Conservation (phyloP, 2,113 vertebrate species). For the Stercorarius parasiticus region DNA sequence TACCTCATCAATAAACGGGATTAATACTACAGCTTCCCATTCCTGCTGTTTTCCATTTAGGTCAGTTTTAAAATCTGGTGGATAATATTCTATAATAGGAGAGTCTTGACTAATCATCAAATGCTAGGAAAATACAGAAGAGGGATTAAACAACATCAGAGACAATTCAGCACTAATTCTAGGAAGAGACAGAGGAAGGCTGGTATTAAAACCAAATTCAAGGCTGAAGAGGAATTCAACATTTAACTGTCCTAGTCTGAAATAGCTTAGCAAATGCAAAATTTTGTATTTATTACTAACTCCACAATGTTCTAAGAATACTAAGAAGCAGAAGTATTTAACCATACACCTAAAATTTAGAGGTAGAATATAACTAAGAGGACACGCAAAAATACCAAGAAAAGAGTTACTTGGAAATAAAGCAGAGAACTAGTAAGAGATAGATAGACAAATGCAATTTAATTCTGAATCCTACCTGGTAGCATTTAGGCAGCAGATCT, state of each 20-base stretch:
- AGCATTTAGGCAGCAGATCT: constrained; percentile 87
- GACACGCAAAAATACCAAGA: not conserved
- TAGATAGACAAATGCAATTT: not conserved
- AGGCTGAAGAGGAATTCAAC: not conserved
- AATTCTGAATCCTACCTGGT: constrained; percentile 80
- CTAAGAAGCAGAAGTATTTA: not conserved
- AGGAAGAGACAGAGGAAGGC: not conserved
- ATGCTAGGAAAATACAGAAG: constrained; percentile 75
- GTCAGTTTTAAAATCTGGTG: constrained; percentile 95
- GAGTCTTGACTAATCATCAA: constrained; percentile 91
- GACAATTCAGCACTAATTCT: not conserved
- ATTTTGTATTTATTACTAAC: not conserved
- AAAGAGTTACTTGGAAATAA: not conserved
- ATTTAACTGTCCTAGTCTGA: not conserved
- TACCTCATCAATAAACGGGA: constrained; percentile 98
- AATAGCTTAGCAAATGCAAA: not conserved
- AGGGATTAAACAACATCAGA: not conserved
- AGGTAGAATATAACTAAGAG: not conserved
- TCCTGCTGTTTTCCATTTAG: constrained; percentile 98
- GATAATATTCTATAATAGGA: constrained; percentile 94
- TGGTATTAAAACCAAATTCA: not conserved
- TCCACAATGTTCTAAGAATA: not conserved
- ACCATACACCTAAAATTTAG: not conserved
- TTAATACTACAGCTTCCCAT: constrained; percentile 98
- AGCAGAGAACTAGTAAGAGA: not conserved